Conservation (phyloP, 1,140 invertebrate species). For the Calephelis virginiensis region DNA sequence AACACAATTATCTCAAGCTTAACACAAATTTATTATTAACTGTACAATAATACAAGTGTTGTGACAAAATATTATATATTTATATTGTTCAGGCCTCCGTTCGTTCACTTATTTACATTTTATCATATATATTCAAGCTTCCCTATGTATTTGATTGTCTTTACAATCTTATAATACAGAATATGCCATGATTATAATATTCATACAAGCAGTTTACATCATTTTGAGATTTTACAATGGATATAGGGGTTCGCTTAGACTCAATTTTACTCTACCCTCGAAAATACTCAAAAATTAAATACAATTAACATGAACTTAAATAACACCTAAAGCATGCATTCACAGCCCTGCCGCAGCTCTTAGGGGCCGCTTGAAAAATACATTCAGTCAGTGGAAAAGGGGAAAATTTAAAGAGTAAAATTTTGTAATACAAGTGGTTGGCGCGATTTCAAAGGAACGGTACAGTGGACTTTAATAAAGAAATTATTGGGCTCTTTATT, state of each 20-base stretch:
- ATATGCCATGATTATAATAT: conserved; percentile 11
- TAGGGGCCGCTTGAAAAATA: not conserved
- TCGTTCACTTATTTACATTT: conserved; percentile 69
- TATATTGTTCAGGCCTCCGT: conserved; percentile 65
- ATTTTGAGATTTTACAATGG: conserved; percentile 13
- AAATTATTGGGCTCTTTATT: too few relatives aligned
- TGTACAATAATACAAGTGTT: conserved; percentile 53
- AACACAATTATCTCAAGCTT: conserved; percentile 64
- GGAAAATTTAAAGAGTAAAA: too few relatives aligned
- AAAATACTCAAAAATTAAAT: conserved; percentile 13
- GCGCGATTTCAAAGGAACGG: too few relatives aligned
- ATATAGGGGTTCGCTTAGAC: conserved; percentile 10
- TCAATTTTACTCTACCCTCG: conserved; percentile 16
- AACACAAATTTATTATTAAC: conserved; percentile 56
- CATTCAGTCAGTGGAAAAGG: too few relatives aligned
- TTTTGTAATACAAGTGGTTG: too few relatives aligned
- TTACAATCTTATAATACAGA: conserved; percentile 12
- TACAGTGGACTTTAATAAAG: too few relatives aligned
- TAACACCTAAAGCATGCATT: conserved; percentile 23
- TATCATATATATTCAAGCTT: conserved; percentile 23
- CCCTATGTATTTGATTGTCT: conserved; percentile 15
- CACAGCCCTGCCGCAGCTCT: conserved; percentile 25
- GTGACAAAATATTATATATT: conserved; percentile 64
- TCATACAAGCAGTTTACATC: conserved; percentile 4
- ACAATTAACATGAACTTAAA: conserved; percentile 18